Evolutionary conservation across 2,797 vertebrate species (phyloP).

Genomic region (Rousettus madagascariensis): DNA sequence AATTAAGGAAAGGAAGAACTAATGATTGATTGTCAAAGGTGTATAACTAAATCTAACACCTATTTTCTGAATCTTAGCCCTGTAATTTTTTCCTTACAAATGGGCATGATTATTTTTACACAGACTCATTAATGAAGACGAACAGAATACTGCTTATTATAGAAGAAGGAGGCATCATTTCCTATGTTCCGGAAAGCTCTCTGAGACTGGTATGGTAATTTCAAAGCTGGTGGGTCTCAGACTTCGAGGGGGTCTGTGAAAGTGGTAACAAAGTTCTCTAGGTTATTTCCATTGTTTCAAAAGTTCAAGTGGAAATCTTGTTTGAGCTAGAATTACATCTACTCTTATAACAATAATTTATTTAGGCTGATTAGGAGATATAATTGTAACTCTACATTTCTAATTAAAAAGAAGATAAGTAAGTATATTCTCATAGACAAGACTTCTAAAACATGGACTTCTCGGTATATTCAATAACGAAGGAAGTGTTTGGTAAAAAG

Average conservation of each 20-base stretch:
- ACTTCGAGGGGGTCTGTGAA: background rate
- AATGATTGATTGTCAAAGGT: background rate
- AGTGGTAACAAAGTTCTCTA: background rate
- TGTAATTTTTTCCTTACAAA: background rate
- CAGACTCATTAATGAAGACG: background rate
- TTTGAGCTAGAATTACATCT: background rate
- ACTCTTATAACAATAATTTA: background rate
- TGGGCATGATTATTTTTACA: slow-evolving; percentile 1
- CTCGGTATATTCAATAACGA: background rate
- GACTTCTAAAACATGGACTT: slow-evolving; percentile 9
- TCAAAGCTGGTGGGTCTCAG: background rate
- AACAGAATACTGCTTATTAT: background rate
- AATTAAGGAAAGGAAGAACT: background rate
- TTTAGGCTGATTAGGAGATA: background rate
- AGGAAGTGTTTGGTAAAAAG: background rate
- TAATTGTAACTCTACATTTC: background rate
- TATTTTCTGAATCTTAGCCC: background rate
- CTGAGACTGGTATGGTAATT: background rate
- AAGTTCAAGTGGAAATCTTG: slow-evolving; percentile 34
- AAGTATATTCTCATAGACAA: background rate
- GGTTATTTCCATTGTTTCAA: slow-evolving; percentile 8
- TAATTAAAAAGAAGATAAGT: background rate
- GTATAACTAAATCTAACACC: background rate
- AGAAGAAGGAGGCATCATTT: background rate
- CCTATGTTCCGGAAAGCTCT: background rate